Base-by-base conservation (phyloP, 1,140 invertebrate genomes). In the Microplitis demolitor region DNA sequence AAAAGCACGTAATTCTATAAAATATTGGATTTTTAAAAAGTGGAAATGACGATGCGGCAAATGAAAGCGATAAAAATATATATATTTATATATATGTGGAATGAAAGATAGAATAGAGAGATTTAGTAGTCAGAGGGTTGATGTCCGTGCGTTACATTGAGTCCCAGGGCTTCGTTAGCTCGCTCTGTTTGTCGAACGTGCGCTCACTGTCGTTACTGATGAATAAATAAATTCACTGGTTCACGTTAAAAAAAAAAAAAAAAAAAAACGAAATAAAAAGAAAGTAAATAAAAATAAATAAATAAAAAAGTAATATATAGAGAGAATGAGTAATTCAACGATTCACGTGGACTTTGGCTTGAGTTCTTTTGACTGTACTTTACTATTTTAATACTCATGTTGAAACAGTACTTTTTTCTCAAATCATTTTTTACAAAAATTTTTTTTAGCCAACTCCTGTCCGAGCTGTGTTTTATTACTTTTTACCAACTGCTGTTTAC, bases 181-280 rank as follows among this genome's bases (percentile, higher is more conserved):
- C 63, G 71, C 66, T 70, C 69, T 78, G 70, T 80, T 80, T 77
- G 71, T 68, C 53, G 74, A 79, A 77, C 78, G 77, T 77, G 76
- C 39, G 39, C 67, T 63, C 73, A 64, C 64, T 61, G 75, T 71
- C 66, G 70, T 68, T 61, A 74, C 75, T 74, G 67, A 79, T 78
- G 74, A 77, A 74, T 77, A 74, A 77, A 77, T 74, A 79, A 79
- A 79, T 77, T 51, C 71, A 68, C 69, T 74, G 64, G 68, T 69
- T 74, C 64, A 37, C 60, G 58, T 53, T 45, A 67, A 69, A 63
- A 60, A 53, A 34, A 45, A 69, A 75, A 77, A 61, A n/a, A 66
- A 37, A n/a, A n/a, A n/a, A n/a, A n/a, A n/a, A n/a, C n/a, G n/a
- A n/a, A n/a, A n/a, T n/a, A n/a, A n/a, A 35, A 24, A 16, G 66